These are phyloP conservation scores for Jacana jacana DNA, from an alignment of 2,113 vertebrate species.

Conservation along the genomic window DNA sequence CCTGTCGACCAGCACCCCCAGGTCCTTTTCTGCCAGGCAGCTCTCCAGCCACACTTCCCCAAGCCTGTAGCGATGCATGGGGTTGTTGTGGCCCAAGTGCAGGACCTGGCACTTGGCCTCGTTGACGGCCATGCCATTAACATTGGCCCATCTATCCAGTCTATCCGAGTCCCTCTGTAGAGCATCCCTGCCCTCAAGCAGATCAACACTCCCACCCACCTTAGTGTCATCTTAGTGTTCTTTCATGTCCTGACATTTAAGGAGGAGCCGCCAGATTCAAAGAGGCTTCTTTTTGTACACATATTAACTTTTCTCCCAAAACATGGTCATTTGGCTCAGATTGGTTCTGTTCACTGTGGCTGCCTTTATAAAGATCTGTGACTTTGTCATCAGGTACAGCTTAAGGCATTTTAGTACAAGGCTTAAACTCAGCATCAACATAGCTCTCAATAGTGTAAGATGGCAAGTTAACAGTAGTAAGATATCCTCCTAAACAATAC, in stretches of 20 bases:
- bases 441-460: neutral
- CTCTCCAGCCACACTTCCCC: too few relatives aligned
- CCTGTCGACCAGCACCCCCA: too few relatives aligned
- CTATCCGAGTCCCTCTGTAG: too few relatives aligned
- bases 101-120: too few relatives aligned
- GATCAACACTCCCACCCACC: too few relatives aligned
- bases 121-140: too few relatives aligned
- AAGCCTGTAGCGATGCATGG: too few relatives aligned
- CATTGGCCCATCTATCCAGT: too few relatives aligned
- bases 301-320: neutral
- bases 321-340: neutral
- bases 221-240: too few relatives aligned
- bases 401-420: neutral
- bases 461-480: rapidly evolving
- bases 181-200: too few relatives aligned
- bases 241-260: neutral
- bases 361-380: neutral
- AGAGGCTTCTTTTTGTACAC: rapidly evolving
- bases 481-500: neutral
- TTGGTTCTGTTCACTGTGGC: neutral
- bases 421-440: neutral
- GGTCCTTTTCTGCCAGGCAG: too few relatives aligned
- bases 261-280: neutral
- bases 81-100: too few relatives aligned
- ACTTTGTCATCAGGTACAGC: neutral